Evolutionary conservation across 2,797 vertebrate species (phyloP), one percentile per base, ranked within the genome.

Genomic region (Helarctos malayanus): DNA sequence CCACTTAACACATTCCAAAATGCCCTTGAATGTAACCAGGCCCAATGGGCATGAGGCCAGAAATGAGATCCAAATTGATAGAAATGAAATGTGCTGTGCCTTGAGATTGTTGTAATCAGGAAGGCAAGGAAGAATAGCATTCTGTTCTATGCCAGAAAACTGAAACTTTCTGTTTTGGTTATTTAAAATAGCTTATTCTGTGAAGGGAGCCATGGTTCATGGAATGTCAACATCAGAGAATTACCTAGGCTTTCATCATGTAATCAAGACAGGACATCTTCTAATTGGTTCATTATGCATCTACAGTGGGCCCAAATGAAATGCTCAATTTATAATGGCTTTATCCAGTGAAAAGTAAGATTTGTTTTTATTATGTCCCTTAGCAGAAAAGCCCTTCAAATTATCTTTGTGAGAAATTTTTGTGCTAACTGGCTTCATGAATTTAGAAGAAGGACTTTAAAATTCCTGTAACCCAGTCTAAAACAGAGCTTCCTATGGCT

Each of bases 331-430:
- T 78, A 96, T 73, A 91, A 41, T 94, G 57, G 47, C 29, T 96
- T 95, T 89, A 75, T 83, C 61, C 35, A 89, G 11, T 81, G 38
- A 93, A 96, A 97, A 86, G 54, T 83, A 73, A 90, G 54, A 97
- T 71, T 69, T 92, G 13, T 82, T 94, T 35, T 69, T 89, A 47
- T 21, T 83, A 91, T 81, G 21, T 47, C 38, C 45, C 49, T 96
- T 76, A 81, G 87, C 93, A 76, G 71, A 81, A 96, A 97, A 80
- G 32, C 6, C 21, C n/a, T 97, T 94, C 76, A 61, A 73, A 76
- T 87, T 38, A 86, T 84, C 75, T 49, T 81, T 81, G 11, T 75
- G 65, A 92, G 61, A 76, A 57, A 7, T 68, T 92, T 95, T 91
- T 82, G 4, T 35, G 32, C 82, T 56, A 59, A 68, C 29, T 86